A percentile compares a stretch with the other conserved stretches of the same genome.
Evolutionary conservation across 2,888 invertebrate species (phyloP).

Genomic region (Melanophora roralis): DNA sequence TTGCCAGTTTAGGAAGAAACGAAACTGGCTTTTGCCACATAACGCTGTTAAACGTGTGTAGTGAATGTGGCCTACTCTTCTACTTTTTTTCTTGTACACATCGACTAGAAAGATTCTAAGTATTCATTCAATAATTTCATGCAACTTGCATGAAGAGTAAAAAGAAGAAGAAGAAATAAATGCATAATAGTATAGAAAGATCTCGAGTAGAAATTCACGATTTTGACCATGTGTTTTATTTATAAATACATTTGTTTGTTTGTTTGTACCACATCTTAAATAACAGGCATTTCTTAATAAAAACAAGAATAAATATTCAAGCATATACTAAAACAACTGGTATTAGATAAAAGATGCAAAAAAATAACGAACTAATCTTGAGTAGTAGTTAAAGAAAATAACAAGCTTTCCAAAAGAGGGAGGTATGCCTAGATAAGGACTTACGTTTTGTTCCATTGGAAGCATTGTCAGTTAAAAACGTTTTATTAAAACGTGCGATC

Average conservation of each 20-base stretch:
- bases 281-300: constrained; percentile 4
- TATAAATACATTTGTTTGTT: no score
- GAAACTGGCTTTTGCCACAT: constrained; percentile 21
- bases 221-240: constrained; percentile 58
- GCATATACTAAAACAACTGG: constrained; percentile 1
- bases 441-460: not conserved
- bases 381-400: constrained; percentile 7
- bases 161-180: not conserved
- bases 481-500: no score
- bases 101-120: constrained; percentile 45
- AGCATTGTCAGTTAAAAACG: not conserved
- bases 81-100: not conserved
- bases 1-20: constrained; percentile 17
- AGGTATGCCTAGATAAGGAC: not conserved
- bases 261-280: constrained; percentile 36
- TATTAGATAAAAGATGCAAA: constrained; percentile 10
- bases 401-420: not conserved
- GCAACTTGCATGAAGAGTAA: constrained; percentile 19
- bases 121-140: constrained; percentile 56
- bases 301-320: constrained; percentile 16
- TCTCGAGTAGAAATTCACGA: constrained; percentile 41
- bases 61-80: not conserved
- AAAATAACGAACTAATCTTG: constrained; percentile 34
- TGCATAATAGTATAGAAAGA: constrained; percentile 14
- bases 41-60: not conserved